Conservation (phyloP, 2,797 vertebrate genomes). For the Luscinia luscinia region DNA sequence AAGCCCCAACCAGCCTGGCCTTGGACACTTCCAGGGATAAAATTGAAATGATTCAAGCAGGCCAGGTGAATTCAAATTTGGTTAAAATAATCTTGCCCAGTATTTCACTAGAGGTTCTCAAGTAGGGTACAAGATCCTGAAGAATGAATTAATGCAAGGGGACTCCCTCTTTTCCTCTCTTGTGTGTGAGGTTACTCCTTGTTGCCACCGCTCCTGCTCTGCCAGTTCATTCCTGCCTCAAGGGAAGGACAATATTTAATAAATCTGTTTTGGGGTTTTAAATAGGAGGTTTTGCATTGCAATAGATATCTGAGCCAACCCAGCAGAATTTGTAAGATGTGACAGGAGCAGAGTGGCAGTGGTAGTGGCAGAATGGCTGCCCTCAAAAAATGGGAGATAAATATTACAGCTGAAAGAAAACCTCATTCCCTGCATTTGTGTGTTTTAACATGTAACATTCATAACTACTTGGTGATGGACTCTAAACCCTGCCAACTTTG, state of each 20-base stretch:
- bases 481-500: background rate
- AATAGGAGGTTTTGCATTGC: conserved; percentile 25
- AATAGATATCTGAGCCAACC: background rate
- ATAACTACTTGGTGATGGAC: conserved; percentile 51
- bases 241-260: conserved; percentile 33
- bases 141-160: background rate
- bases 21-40: background rate
- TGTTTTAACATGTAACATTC: conserved; percentile 30
- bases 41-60: background rate
- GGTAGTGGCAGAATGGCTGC: conserved; percentile 34
- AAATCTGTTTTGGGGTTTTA: conserved; percentile 47
- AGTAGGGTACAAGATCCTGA: background rate
- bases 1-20: background rate
- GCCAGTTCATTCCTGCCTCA: background rate
- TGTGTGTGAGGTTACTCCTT: background rate
- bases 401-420: conserved; percentile 47
- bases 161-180: background rate
- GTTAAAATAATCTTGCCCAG: background rate
- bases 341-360: background rate
- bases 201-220: background rate
- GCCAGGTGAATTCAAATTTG: background rate
- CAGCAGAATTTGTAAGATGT: conserved; percentile 14
- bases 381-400: conserved; percentile 42
- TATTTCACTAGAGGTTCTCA: background rate
- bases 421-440: conserved; percentile 36